phyloP scores from a whole-genome alignment of 2,113 vertebrate genomes.

The Miniopterus natalensis region DNA sequence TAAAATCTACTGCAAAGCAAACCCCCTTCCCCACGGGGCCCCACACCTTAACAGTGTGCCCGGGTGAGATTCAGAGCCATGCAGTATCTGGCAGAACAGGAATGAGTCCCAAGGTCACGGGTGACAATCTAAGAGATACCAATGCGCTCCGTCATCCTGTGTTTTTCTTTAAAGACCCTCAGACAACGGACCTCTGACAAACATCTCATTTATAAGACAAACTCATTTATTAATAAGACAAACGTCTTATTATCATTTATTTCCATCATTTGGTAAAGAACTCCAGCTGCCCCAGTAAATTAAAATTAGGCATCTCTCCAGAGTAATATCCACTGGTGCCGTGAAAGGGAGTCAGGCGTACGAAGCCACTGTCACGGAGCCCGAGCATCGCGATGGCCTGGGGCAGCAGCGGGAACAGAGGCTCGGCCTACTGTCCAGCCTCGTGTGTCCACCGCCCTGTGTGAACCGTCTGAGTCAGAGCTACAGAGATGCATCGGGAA shows the following conservation, averaged over 20 bases:
- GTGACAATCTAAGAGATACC: background rate
- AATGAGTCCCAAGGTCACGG: background rate
- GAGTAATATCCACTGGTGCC: background rate
- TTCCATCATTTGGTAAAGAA: background rate
- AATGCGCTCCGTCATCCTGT: background rate
- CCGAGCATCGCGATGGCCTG: background rate
- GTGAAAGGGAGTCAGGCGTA: background rate
- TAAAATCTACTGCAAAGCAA: background rate
- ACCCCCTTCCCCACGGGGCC: background rate
- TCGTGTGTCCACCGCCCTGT: background rate
- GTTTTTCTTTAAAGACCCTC: background rate
- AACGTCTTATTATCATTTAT: background rate
- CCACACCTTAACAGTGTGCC: background rate
- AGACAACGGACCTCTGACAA: background rate
- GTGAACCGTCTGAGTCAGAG: background rate
- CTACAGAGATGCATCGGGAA: background rate
- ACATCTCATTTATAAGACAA: background rate
- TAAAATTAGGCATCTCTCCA: slow-evolving; percentile 18
- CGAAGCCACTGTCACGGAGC: background rate
- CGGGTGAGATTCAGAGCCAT: background rate
- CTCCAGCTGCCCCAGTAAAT: background rate
- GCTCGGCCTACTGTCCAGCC: too few species aligned
- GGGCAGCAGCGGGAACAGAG: background rate
- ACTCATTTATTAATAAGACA: too few species aligned
- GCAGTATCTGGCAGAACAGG: background rate